Evolutionary conservation across 2,888 invertebrate species (phyloP).

Genomic region (Polydrusus tereticollis): DNA sequence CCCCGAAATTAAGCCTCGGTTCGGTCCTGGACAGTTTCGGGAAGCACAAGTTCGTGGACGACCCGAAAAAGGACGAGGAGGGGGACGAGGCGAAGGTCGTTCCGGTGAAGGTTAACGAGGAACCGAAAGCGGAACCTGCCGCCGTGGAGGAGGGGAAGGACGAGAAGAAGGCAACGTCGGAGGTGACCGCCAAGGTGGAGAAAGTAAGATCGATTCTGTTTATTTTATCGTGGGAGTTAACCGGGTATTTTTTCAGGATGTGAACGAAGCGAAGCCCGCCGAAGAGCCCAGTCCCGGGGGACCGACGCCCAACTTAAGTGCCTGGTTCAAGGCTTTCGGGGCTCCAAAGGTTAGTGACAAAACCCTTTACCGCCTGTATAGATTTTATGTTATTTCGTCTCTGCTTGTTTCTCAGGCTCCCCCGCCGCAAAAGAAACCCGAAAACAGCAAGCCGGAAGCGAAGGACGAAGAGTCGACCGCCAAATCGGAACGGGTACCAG

Average conservation of each 20-base stretch:
- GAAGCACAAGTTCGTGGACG: slow-evolving; percentile 75
- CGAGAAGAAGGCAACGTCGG: slow-evolving; percentile 41
- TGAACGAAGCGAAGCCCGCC: slow-evolving; percentile 59
- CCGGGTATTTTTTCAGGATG: slow-evolving; percentile 16
- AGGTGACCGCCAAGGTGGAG: not conserved
- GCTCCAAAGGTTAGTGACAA: slow-evolving; percentile 75
- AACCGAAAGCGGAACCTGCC: not conserved
- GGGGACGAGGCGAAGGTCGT: slow-evolving; percentile 21
- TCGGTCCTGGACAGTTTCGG: slow-evolving; percentile 85
- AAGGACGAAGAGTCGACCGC: slow-evolving; percentile 64
- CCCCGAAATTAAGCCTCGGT: slow-evolving; percentile 87
- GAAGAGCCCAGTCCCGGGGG: slow-evolving; percentile 65
- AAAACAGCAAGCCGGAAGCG: slow-evolving; percentile 66
- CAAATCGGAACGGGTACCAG: slow-evolving; percentile 62
- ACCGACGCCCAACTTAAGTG: slow-evolving; percentile 88
- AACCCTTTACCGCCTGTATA: not conserved
- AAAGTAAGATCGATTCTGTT: not conserved
- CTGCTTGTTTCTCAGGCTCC: slow-evolving; percentile 63
- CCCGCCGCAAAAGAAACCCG: slow-evolving; percentile 73
- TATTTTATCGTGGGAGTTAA: not conserved
- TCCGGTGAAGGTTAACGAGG: not conserved
- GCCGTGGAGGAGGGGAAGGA: slow-evolving; percentile 39
- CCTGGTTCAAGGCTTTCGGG: slow-evolving; percentile 94
- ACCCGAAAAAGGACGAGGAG: slow-evolving; percentile 66
- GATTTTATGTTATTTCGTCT: not conserved